Percentiles rank a stretch among this genome's conserved stretches.
These are phyloP conservation scores for Panagrolaimus sp. DNA, from an alignment of 1,140 invertebrate genomes.

Conservation along the genomic window DNA sequence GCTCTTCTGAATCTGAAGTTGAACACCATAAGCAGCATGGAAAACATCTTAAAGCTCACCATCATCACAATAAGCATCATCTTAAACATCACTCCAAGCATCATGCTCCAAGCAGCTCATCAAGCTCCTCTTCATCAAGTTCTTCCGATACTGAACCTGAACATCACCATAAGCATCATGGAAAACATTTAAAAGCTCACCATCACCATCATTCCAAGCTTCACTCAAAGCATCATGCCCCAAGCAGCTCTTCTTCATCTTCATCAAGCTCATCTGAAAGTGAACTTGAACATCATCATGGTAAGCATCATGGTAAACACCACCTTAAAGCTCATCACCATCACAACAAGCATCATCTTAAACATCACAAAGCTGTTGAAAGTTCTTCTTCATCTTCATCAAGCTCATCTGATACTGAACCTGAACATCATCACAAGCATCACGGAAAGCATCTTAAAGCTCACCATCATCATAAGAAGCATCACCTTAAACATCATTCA, in stretches of 20 bases:
- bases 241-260: background rate
- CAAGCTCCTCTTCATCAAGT: background rate
- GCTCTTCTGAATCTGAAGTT: conserved; percentile 2
- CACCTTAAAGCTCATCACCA: background rate
- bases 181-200: background rate
- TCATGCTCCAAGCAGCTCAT: conserved; percentile 9
- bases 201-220: conserved; percentile 4
- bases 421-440: too few species aligned
- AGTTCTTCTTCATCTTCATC: background rate
- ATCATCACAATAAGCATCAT: too few species aligned
- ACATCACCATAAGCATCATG: too few species aligned
- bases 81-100: too few species aligned
- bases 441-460: background rate
- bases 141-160: background rate
- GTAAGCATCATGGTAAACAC: background rate
- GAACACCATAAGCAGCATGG: conserved; percentile 1
- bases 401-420: too few species aligned
- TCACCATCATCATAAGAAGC: background rate
- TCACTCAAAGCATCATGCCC: background rate
- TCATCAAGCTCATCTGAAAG: conserved; percentile 8
- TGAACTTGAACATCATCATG: conserved; percentile 11
- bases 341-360: background rate
- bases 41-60: too few species aligned
- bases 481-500: too few species aligned
- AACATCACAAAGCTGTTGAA: background rate